Base-by-base conservation (phyloP, 2,888 invertebrate genomes). In the Trissolcus brochymenae region DNA sequence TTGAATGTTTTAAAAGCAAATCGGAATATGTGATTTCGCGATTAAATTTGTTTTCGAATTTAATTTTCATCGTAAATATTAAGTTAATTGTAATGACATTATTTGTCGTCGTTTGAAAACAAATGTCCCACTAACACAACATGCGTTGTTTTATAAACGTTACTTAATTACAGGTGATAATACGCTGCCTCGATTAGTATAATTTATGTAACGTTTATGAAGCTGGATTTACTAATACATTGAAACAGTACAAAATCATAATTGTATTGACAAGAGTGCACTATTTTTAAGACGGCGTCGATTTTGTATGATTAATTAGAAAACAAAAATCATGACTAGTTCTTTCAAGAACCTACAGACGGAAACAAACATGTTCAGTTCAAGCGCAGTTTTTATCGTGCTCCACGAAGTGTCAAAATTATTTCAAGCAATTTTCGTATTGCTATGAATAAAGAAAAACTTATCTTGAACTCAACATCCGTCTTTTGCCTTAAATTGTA, bases 191-290 rank as follows among this genome's bases (percentile, higher is more conserved):
- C 53, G 40, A 59, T 61, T 40, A 61, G 17, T 11, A 35, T 57
- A 67, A 51, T 29, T 60, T 55, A 55, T 70, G 54, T 68, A 55
- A 46, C 16, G 13, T 40, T 68, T 17, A 29, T n/a, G 17, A 51
- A 50, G 6, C 14, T 17, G 19, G 57, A 21, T 55, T 35, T 70
- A 61, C 60, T 60, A 60, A 60, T 25, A 70, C 61, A 70, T 51
- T 41, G 62, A 70, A 43, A 62, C 41, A 70, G 70, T 70, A 70
- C 70, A 70, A 70, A 68, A 61, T 61, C 49, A 56, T 43, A 67
- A 66, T 55, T 54, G 46, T 51, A 66, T 40, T 66, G 25, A 56
- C 40, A 49, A 16, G 29, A 50, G 6, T 51, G 46, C 4, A 54
- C 4, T 25, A 16, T 50, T 49, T 50, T 3, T 50, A 49, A 46